A percentile compares a stretch with the other conserved stretches of the same genome.
Evolutionary conservation across 1,140 invertebrate species (phyloP).

Genomic region (Alviniconcha marisindica): DNA sequence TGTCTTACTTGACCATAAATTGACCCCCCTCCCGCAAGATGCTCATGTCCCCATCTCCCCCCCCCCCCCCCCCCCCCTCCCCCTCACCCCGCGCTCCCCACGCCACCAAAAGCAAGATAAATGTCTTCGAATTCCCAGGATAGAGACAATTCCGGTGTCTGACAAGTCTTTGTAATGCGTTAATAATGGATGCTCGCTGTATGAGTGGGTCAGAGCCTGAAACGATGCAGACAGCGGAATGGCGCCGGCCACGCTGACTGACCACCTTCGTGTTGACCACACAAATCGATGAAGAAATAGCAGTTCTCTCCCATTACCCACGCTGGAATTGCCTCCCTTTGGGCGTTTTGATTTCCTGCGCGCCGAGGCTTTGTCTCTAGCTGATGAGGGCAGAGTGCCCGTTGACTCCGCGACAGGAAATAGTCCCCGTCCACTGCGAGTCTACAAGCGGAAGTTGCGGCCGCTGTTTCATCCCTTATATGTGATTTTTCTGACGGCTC

Average conservation of each 20-base stretch:
- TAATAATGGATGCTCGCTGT: neutral
- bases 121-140: too few relatives aligned
- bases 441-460: neutral
- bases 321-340: neutral
- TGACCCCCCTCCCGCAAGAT: neutral
- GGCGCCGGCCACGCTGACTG: too few relatives aligned
- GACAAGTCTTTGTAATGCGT: neutral
- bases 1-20: too few relatives aligned
- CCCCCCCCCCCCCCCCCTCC: neutral
- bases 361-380: neutral
- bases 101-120: neutral
- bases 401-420: neutral
- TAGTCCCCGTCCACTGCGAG: neutral
- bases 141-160: neutral
- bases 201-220: too few relatives aligned
- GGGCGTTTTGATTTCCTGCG: slow-evolving; percentile 4
- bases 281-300: neutral
- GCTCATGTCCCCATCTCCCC: neutral
- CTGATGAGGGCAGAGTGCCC: neutral
- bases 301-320: neutral
- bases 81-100: neutral
- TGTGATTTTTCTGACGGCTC: neutral
- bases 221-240: too few relatives aligned
- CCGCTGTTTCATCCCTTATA: neutral
- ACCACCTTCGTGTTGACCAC: neutral